A percentile compares a stretch with the other conserved stretches of the same genome.
phyloP scores from a whole-genome alignment of 2,797 vertebrate genomes.

The Liparis tanakae region DNA sequence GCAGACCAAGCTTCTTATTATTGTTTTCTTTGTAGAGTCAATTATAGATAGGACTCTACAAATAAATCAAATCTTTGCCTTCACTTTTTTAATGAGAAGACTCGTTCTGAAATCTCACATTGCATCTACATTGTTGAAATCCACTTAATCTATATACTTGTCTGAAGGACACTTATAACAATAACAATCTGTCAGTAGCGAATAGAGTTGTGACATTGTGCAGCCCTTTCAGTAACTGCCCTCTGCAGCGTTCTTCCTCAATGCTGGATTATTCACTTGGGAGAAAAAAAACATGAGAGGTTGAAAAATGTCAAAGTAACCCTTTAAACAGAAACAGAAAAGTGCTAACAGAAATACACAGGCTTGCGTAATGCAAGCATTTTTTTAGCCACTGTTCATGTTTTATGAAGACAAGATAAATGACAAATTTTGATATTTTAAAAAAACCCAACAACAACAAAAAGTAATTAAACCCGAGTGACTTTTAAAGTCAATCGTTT shows the following conservation, averaged over 20 bases:
- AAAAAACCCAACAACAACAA: constrained; percentile 10
- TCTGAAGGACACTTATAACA: neutral
- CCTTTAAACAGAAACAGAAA: neutral
- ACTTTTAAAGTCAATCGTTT: constrained; percentile 59
- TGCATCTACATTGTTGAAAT: neutral
- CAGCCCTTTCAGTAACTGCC: neutral
- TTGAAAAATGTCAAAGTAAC: neutral
- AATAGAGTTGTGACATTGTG: neutral
- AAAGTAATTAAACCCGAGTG: constrained; percentile 52
- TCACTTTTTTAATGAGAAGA: neutral
- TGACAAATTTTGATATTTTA: constrained; percentile 61
- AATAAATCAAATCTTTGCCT: neutral
- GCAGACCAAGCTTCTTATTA: neutral
- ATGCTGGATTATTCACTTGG: neutral
- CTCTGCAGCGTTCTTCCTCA: neutral
- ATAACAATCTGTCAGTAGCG: neutral
- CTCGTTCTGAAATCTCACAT: neutral
- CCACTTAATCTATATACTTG: neutral
- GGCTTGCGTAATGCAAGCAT: constrained; percentile 15
- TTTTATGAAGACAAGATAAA: constrained; percentile 44
- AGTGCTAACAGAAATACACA: constrained; percentile 13
- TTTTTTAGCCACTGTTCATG: constrained; percentile 26
- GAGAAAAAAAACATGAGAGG: neutral
- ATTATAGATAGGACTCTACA: neutral
- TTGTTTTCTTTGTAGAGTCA: neutral